Evolutionary conservation across 1,140 invertebrate species (phyloP).

Genomic region (Neodiprion fabricii): DNA sequence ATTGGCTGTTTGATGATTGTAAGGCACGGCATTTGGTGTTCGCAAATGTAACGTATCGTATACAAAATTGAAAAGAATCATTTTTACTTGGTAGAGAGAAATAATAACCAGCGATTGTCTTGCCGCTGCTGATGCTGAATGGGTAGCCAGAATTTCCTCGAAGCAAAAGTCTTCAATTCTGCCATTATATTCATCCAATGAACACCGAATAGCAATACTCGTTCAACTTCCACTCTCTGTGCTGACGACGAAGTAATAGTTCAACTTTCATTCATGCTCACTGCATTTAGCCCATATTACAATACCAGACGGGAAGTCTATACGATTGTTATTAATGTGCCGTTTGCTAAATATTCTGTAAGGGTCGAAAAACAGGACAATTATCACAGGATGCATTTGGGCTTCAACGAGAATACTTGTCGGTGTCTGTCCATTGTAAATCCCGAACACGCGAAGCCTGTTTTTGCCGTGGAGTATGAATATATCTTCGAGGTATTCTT

Average conservation of each 20-base stretch:
- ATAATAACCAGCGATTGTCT: slow-evolving; percentile 32
- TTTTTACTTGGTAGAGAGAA: slow-evolving; percentile 20
- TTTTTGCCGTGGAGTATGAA: slow-evolving; percentile 35
- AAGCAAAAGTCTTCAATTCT: not conserved
- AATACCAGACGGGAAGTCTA: no score
- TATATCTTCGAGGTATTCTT: slow-evolving; percentile 21
- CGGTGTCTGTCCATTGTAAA: not conserved
- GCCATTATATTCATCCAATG: not conserved
- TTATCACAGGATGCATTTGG: slow-evolving; percentile 1
- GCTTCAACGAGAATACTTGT: slow-evolving; percentile 5
- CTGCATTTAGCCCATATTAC: no score
- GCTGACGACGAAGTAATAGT: slow-evolving; percentile 13
- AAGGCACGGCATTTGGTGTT: not conserved
- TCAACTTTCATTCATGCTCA: no score
- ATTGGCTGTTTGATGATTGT: not conserved
- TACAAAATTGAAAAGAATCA: not conserved
- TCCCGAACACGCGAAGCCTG: slow-evolving; percentile 22
- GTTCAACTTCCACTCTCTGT: slow-evolving; percentile 20
- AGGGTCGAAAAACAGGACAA: slow-evolving; percentile 13
- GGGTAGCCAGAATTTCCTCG: slow-evolving; percentile 15
- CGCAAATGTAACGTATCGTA: not conserved
- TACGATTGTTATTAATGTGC: no score
- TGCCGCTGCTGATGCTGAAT: slow-evolving; percentile 27
- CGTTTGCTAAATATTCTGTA: no score
- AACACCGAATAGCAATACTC: slow-evolving; percentile 26